Evolutionary conservation across 2,797 vertebrate genomes (phyloP).

Genomic region (Poeciliopsis gracilis): DNA sequence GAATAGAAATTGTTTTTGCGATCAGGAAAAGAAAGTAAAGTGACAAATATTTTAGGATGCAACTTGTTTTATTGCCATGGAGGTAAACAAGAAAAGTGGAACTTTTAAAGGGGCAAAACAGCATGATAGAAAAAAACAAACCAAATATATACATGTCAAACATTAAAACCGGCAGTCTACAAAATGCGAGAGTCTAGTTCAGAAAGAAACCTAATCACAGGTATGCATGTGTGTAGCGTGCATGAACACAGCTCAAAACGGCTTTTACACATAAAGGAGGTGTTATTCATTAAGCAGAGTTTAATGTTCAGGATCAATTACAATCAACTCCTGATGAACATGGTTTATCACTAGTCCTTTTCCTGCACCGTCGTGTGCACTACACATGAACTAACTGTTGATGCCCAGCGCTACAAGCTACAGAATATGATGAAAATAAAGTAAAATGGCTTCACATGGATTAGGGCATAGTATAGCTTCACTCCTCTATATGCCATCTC

Average conservation of each 20-base stretch:
- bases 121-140: slow-evolving; percentile 36
- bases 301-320: slow-evolving; percentile 18
- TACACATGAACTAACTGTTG: slow-evolving; percentile 12
- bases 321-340: slow-evolving; percentile 14
- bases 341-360: slow-evolving; percentile 18
- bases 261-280: slow-evolving; percentile 11
- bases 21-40: background rate
- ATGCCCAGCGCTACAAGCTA: slow-evolving; percentile 23
- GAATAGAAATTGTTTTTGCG: background rate
- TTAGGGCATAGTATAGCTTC: slow-evolving; percentile 27
- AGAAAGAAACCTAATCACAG: slow-evolving; percentile 38
- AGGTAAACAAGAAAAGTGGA: slow-evolving; percentile 34
- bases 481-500: slow-evolving; percentile 33
- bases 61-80: slow-evolving; percentile 57
- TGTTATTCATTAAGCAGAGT: slow-evolving; percentile 22
- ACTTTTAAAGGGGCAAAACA: slow-evolving; percentile 43
- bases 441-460: slow-evolving; percentile 54
- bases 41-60: background rate
- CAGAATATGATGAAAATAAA: slow-evolving; percentile 58
- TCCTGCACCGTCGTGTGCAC: slow-evolving; percentile 3
- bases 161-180: slow-evolving; percentile 28
- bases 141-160: slow-evolving; percentile 61
- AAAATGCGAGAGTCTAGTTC: slow-evolving; percentile 35
- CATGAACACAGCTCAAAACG: slow-evolving; percentile 4
- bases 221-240: slow-evolving; percentile 13